Evolutionary conservation across 2,888 invertebrate genomes (phyloP).

Genomic region (Rutpela maculata): DNA sequence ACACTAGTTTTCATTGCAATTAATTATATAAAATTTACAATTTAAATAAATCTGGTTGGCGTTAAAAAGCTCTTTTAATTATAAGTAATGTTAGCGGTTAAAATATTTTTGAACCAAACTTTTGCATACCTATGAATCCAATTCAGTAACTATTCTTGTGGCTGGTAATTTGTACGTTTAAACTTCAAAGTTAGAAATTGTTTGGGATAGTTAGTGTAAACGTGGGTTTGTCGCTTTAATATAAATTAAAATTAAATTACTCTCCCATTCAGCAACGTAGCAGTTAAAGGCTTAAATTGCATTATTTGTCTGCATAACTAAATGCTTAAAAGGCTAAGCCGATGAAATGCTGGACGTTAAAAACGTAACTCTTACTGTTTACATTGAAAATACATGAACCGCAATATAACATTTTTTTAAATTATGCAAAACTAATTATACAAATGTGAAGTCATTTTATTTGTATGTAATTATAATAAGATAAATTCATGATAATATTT

Average conservation of each 20-base stretch:
- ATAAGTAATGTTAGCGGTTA: background rate
- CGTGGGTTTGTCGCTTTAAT: conserved; percentile 36
- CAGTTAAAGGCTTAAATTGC: conserved; percentile 30
- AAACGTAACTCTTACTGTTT: background rate
- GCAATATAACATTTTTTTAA: too few relatives aligned
- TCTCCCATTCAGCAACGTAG: conserved; percentile 2
- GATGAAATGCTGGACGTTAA: background rate
- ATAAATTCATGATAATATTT: too few relatives aligned
- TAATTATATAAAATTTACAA: background rate
- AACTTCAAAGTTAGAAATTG: conserved; percentile 33
- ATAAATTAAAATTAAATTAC: conserved; percentile 39
- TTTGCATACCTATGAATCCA: conserved; percentile 16
- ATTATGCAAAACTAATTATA: too few relatives aligned
- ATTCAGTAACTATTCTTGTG: conserved; percentile 29
- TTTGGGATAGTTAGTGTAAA: conserved; percentile 29
- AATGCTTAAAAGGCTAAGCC: background rate
- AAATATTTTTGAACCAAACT: conserved; percentile 11
- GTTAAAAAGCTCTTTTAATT: background rate
- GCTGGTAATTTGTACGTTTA: conserved; percentile 28
- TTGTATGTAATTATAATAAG: too few relatives aligned
- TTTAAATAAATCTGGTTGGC: background rate
- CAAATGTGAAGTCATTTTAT: too few relatives aligned
- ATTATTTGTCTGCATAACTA: conserved; percentile 2
- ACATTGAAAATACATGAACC: background rate
- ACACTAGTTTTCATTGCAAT: background rate